phyloP scores from a whole-genome alignment of 2,797 vertebrate genomes.

The Oreonectes daqikongensis region DNA sequence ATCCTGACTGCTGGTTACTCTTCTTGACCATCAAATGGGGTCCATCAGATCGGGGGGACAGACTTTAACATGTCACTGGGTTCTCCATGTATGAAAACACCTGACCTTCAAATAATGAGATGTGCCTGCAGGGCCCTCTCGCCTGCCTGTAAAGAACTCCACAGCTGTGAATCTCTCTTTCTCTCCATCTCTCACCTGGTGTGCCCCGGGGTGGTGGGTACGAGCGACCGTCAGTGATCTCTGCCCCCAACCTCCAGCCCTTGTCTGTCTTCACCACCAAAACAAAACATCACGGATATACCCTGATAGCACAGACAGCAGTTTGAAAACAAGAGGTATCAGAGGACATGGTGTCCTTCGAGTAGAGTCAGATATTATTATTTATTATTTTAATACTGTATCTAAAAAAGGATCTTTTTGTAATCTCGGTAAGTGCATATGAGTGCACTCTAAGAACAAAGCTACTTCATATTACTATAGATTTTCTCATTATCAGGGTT shows the following conservation, averaged over 20 bases:
- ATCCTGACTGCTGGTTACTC: constrained; percentile 38
- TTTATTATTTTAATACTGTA: constrained; percentile 14
- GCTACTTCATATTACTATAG: neutral
- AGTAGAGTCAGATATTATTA: neutral
- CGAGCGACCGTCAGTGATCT: constrained; percentile 15
- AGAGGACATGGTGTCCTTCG: constrained; percentile 12
- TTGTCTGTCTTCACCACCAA: constrained; percentile 18
- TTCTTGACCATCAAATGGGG: constrained; percentile 56
- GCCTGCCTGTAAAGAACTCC: constrained; percentile 54
- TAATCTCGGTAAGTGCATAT: neutral
- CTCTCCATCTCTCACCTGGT: constrained; percentile 55
- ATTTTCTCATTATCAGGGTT: neutral
- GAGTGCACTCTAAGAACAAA: neutral
- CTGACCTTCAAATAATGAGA: constrained; percentile 68
- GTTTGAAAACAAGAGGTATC: constrained; percentile 3
- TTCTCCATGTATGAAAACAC: constrained; percentile 57
- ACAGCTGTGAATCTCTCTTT: constrained; percentile 50
- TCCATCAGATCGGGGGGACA: constrained; percentile 58
- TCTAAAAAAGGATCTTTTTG: neutral
- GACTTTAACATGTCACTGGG: constrained; percentile 64
- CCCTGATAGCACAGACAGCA: constrained; percentile 2
- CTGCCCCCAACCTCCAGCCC: constrained; percentile 43
- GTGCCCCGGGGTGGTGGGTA: constrained; percentile 44
- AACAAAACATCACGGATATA: constrained; percentile 10
- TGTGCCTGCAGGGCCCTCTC: constrained; percentile 57